Conservation (phyloP, 2,797 vertebrate species). For the Coendou prehensilis region DNA sequence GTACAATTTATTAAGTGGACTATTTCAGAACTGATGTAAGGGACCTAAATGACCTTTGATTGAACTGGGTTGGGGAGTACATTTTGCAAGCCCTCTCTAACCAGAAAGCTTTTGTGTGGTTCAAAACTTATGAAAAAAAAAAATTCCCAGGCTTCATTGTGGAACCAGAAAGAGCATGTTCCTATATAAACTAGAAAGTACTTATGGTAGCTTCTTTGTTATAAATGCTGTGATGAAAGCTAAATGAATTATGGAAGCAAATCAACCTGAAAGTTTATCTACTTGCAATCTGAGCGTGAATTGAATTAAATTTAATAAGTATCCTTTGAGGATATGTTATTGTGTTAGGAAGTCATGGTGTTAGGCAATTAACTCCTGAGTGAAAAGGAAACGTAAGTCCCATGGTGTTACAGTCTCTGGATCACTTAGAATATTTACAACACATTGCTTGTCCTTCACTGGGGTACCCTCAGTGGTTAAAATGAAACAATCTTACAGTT, state of each 20-base stretch:
- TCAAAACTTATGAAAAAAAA: constrained; percentile 15
- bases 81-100: constrained; percentile 2
- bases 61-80: background rate
- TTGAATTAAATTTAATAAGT: constrained; percentile 24
- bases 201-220: background rate
- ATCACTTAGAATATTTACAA: background rate
- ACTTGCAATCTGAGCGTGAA: constrained; percentile 1
- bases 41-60: background rate
- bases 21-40: background rate
- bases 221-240: constrained; percentile 9
- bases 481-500: background rate
- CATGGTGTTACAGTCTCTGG: background rate
- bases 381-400: background rate
- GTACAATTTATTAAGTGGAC: background rate
- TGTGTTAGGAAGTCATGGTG: background rate
- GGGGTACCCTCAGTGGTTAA: background rate
- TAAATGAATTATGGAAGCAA: constrained; percentile 27
- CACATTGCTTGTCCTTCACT: background rate
- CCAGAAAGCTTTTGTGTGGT: constrained; percentile 2
- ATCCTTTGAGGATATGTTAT: background rate
- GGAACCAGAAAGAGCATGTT: background rate
- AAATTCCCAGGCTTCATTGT: background rate
- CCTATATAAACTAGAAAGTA: background rate
- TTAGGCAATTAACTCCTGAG: background rate
- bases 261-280: constrained; percentile 1